These are phyloP conservation scores for Engystomops pustulosus DNA, from an alignment of 2,113 vertebrate species.

Conservation along the genomic window DNA sequence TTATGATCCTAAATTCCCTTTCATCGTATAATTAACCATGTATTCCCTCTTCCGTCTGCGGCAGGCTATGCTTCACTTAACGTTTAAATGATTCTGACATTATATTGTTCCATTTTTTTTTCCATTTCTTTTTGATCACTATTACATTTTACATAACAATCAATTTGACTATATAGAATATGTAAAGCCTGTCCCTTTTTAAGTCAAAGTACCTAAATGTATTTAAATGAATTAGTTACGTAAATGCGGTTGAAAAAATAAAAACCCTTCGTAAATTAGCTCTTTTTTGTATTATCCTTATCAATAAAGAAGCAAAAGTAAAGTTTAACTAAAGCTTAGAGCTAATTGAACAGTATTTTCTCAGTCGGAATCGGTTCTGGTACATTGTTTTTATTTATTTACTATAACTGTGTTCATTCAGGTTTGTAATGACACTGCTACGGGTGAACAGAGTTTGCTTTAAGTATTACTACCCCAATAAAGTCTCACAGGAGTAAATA, in stretches of 20 bases:
- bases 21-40: constrained; percentile 8
- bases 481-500: constrained; percentile 73
- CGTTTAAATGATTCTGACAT: constrained; percentile 32
- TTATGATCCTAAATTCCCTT: background rate
- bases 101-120: constrained; percentile 20
- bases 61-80: constrained; percentile 7
- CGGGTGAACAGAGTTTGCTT: constrained; percentile 80
- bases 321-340: constrained; percentile 73
- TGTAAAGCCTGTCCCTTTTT: constrained; percentile 47
- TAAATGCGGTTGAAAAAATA: constrained; percentile 62
- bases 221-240: constrained; percentile 64
- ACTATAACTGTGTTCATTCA: constrained; percentile 80
- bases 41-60: background rate
- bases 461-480: constrained; percentile 78
- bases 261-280: constrained; percentile 65
- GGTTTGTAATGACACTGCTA: constrained; percentile 82
- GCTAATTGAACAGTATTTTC: constrained; percentile 76
- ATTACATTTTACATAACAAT: constrained; percentile 48
- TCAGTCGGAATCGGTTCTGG: constrained; percentile 81
- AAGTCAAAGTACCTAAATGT: constrained; percentile 63
- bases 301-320: constrained; percentile 73
- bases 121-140: constrained; percentile 36
- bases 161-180: constrained; percentile 66
- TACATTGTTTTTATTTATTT: constrained; percentile 85
- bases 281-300: constrained; percentile 72